Conservation (phyloP, 2,888 invertebrate species). For the Xylota sylvarum region DNA sequence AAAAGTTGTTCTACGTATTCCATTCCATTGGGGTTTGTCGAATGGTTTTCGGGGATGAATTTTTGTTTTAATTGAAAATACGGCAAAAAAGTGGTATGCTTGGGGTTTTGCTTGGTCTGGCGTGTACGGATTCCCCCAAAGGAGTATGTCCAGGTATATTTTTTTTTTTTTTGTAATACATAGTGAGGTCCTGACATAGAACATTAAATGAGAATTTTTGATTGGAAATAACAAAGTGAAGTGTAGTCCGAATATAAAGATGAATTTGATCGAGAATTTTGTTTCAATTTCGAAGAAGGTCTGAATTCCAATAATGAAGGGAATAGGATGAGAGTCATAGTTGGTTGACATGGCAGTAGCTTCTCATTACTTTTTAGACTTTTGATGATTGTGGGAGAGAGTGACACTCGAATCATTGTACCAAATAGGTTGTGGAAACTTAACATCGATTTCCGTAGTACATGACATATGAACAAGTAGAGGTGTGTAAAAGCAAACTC, state of each 20-base stretch:
- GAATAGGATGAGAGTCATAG: too few species aligned
- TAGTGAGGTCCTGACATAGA: neutral
- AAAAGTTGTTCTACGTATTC: slow-evolving; percentile 63
- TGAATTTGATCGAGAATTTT: too few species aligned
- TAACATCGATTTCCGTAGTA: too few species aligned
- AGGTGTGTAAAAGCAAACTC: too few species aligned
- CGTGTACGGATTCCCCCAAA: slow-evolving; percentile 6
- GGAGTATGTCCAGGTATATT: slow-evolving; percentile 20
- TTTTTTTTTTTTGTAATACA: neutral
- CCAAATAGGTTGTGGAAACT: too few species aligned
- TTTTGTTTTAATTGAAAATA: slow-evolving; percentile 75
- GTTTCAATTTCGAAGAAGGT: too few species aligned
- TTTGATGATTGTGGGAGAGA: too few species aligned
- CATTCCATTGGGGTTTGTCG: slow-evolving; percentile 59
- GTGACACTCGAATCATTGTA: too few species aligned
- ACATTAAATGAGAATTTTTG: slow-evolving; percentile 13
- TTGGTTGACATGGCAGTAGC: too few species aligned
- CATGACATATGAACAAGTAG: too few species aligned
- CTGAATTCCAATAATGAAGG: too few species aligned
- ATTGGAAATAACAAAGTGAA: neutral
- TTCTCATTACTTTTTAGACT: too few species aligned
- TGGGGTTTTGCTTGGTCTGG: slow-evolving; percentile 1
- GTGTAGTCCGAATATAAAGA: neutral
- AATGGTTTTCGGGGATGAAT: slow-evolving; percentile 58
- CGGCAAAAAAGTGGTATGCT: slow-evolving; percentile 45